These are phyloP conservation scores for Aphaenogaster floridana DNA, from an alignment of 1,140 invertebrate species.

Conservation along the genomic window DNA sequence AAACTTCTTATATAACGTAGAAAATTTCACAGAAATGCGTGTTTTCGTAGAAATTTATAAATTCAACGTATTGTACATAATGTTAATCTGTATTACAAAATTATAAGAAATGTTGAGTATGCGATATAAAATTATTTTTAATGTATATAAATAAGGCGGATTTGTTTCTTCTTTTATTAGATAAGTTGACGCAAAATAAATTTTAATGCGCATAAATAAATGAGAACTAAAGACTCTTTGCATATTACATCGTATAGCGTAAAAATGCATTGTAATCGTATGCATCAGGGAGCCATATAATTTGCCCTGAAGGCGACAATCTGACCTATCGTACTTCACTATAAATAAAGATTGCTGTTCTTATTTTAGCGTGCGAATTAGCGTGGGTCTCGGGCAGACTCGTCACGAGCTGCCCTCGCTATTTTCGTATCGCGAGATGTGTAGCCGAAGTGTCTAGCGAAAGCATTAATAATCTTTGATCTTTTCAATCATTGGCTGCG, in stretches of 20 bases:
- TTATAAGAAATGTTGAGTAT: not conserved
- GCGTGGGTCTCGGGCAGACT: constrained; percentile 78
- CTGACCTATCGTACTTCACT: constrained; percentile 75
- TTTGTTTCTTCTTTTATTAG: not conserved
- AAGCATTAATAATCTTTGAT: constrained; percentile 52
- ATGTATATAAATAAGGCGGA: not conserved
- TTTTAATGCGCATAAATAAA: not conserved
- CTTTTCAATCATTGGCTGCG: not conserved
- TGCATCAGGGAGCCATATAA: constrained; percentile 20
- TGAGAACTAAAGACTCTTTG: not conserved
- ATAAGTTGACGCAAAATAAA: not conserved
- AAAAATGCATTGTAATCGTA: not conserved
- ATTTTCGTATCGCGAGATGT: constrained; percentile 71
- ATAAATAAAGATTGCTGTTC: constrained; percentile 80
- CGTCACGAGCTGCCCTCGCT: constrained; percentile 74
- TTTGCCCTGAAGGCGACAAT: constrained; percentile 68
- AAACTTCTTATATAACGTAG: not conserved
- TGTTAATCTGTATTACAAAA: not conserved
- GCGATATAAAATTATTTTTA: not conserved
- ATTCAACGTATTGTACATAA: not conserved
- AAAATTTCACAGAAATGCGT: not conserved
- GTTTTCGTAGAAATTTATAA: not conserved
- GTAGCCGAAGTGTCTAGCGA: constrained; percentile 54
- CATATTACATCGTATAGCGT: not conserved
- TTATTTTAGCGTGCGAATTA: constrained; percentile 80